Conservation (phyloP, 2,888 invertebrate species). For the Palloptera scutellata region DNA sequence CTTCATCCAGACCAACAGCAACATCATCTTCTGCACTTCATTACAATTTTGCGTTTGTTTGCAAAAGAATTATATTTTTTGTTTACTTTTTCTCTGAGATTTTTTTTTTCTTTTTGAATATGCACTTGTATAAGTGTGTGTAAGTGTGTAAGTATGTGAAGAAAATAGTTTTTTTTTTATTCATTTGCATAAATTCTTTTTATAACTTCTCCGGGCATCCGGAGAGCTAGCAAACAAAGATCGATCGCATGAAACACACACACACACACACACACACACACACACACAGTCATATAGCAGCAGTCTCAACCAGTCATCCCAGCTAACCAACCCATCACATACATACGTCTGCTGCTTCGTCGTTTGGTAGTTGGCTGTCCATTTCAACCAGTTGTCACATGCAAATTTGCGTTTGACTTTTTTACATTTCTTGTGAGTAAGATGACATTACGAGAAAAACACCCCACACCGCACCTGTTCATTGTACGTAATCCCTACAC, state of each 20-base stretch:
- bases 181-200: neutral
- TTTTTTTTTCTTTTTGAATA: neutral
- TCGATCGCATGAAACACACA: neutral
- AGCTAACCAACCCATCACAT: neutral
- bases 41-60: neutral
- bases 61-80: neutral
- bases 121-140: no score
- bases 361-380: neutral
- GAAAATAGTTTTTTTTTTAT: no score
- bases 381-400: slow-evolving; percentile 5
- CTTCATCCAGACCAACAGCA: slow-evolving; percentile 2
- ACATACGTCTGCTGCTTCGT: no score
- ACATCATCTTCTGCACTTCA: neutral
- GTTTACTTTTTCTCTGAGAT: neutral
- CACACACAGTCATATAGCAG: no score
- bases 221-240: neutral
- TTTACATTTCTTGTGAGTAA: neutral
- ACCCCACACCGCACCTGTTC: no score
- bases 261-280: neutral
- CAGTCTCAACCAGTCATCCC: no score
- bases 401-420: slow-evolving; percentile 8
- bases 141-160: neutral
- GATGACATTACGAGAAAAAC: neutral
- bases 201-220: neutral
- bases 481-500: no score